Evolutionary conservation across 2,113 vertebrate genomes (phyloP), one percentile per base, ranked within the genome.

Genomic region (mouse (Mus musculus)): DNA sequence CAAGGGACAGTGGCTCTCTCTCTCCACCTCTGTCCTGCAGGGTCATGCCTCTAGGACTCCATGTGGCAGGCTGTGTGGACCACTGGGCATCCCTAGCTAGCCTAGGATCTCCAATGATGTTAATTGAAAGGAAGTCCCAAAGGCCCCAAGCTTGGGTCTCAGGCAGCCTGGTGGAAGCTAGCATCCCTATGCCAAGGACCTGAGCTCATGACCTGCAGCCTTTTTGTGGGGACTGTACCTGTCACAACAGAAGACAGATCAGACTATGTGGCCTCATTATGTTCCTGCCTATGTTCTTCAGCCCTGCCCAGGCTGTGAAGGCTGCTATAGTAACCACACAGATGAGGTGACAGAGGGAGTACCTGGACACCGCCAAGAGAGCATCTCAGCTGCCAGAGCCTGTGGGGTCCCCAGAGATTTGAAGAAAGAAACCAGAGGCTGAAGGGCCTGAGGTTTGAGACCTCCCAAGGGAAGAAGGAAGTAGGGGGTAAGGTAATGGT

Each of bases 401-500:
- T 56, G 42, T 4, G 12, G 24, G 16, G 56, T 42, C 54, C 61
- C 24, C 49, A 14, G 36, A 42, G 36, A 73, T 39, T 65, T 49
- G 1, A 56, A 65, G 67, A 93, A 24, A 88, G n/a, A 26, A 69
- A 30, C 39, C 10, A 5, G 6, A 63, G 19, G 59, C 56, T 76
- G 3, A 30, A 5, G 30, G 52, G 10, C 24, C 24, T 56, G 10
- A 33, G 6, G 14, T 9, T 9, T 12, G 36, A 33, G 24, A 7
- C 20, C 9, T 14, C 4, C 65, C 2, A 16, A 22, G 13, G 24
- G 12, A 24, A 86, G 76, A 59, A 16, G 22, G 6, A 26, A 19
- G 59, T 11, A 16, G 22, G 4, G 28, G 46, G 14, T 1, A 6
- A 17, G 8, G 61, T 11, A 3, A 20, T 3, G 4, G n/a, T 20